A percentile compares a stretch with the other conserved stretches of the same genome.
phyloP scores from a whole-genome alignment of 92 coral and sea anemone species.

The Zoanthus solanderi region DNA sequence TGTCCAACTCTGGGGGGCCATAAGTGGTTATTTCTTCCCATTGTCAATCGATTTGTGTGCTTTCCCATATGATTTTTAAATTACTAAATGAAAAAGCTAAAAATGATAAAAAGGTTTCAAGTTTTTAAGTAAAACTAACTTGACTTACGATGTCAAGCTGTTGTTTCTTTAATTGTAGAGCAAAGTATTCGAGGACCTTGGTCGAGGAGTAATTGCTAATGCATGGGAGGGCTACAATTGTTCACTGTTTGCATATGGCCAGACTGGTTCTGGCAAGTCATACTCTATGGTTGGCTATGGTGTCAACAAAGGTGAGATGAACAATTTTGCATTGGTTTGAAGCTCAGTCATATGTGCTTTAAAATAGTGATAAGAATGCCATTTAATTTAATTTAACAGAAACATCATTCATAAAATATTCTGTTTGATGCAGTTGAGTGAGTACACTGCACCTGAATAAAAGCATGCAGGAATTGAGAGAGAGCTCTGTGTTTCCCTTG shows the following conservation, averaged over 20 bases:
- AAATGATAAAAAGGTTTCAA: no score
- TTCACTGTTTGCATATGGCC: slow-evolving; percentile 95
- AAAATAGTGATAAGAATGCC: background rate
- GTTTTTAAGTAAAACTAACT: no score
- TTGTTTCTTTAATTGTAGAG: slow-evolving; percentile 38
- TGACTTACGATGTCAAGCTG: no score
- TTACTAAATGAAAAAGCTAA: background rate
- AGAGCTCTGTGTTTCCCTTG: no score
- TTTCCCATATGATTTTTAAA: background rate
- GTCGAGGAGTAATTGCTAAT: slow-evolving; percentile 84
- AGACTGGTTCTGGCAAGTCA: slow-evolving; percentile 96
- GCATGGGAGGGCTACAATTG: slow-evolving; percentile 98
- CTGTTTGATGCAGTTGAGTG: no score
- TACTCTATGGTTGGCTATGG: slow-evolving; percentile 98
- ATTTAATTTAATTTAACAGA: no score
- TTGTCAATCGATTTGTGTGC: no score
- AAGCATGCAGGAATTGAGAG: no score
- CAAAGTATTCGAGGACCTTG: slow-evolving; percentile 86
- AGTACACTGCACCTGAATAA: no score
- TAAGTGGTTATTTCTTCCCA: no score
- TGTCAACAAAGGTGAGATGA: slow-evolving; percentile 75
- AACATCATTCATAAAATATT: no score
- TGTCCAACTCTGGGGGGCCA: background rate
- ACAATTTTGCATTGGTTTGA: background rate
- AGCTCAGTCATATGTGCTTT: background rate